These are phyloP conservation scores for Epistrophe grossulariae DNA, from an alignment of 2,888 invertebrate species.

Conservation along the genomic window DNA sequence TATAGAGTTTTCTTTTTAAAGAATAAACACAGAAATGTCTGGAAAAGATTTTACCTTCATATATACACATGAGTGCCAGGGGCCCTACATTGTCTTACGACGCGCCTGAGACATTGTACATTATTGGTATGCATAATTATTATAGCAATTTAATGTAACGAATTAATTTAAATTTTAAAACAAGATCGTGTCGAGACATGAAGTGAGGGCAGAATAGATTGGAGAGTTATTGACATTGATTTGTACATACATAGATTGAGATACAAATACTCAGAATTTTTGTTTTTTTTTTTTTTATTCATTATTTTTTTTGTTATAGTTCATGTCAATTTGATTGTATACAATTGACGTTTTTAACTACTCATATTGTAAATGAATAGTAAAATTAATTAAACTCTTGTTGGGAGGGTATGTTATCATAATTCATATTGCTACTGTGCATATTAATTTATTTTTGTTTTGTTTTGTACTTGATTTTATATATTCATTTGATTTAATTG, in stretches of 20 bases:
- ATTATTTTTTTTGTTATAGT: conserved; percentile 10
- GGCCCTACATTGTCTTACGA: neutral
- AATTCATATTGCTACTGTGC: conserved; percentile 23
- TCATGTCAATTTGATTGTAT: conserved; percentile 44
- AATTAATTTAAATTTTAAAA: conserved; percentile 69
- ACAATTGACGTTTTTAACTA: conserved; percentile 37
- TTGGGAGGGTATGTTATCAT: conserved; percentile 20
- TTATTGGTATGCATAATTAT: conserved; percentile 68
- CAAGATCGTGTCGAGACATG: conserved; percentile 58
- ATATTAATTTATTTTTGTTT: conserved; percentile 8
- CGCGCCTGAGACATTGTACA: conserved; percentile 31
- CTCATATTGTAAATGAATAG: conserved; percentile 46
- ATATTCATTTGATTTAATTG: conserved; percentile 13
- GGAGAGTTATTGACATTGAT: conserved; percentile 62
- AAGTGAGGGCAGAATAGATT: conserved; percentile 17
- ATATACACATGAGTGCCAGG: no score
- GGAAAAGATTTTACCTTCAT: no score
- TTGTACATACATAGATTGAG: conserved; percentile 54
- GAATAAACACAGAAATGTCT: no score
- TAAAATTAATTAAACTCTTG: conserved; percentile 57
- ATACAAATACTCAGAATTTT: conserved; percentile 37
- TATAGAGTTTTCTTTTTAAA: no score
- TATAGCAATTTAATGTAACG: conserved; percentile 60
- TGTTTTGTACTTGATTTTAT: neutral
- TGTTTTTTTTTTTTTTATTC: neutral